Base-by-base conservation (phyloP, 2,113 vertebrate species). In the Chloebia gouldiae region DNA sequence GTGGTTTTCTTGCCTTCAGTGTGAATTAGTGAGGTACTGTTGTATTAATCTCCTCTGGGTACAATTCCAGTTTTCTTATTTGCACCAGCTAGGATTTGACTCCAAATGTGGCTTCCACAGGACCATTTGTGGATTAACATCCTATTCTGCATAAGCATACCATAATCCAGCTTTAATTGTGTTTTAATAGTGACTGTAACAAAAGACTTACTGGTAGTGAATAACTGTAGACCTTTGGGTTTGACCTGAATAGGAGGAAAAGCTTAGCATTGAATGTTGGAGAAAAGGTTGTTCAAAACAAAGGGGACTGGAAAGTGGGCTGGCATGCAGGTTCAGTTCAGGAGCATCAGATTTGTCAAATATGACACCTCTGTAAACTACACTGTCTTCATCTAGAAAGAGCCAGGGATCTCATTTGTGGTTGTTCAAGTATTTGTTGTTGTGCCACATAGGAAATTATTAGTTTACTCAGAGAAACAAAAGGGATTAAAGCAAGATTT, bases 131-230 rank as follows among this genome's bases (percentile, higher is more conserved):
- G 90, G 93, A 97, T 94, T 96, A 94, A 86, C 72, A 86, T 59
- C 39, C 15, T 83, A 40, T 75, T 95, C 79, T 4, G 2, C 76
- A 45, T 86, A 93, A 97, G 30, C 4, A 3, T 72, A 3, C 16
- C 25, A 5, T 95, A 96, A 97, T 95, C 93, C 93, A 84, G 56
- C 49, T 86, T 81, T 96, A 95, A 94, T 88, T 96, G 92, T 93
- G 83, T 75, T 95, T 93, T 94, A 88, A 94, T 78, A 88, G 71
- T 40, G 92, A 78, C 60, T 93, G 85, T 93, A 94, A 95, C 95
- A 96, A 96, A 96, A 95, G 92, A 81, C 56, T 90, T 78, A 78
- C 56, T 1, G 9, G 64, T 78, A 66, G 81, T 94, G 94, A 79
- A 68, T 88, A 84, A 66, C 60, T 51, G 23, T 7, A 66, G 95